phyloP scores from a whole-genome alignment of 2,888 invertebrate species.

The Athalia cordata region DNA sequence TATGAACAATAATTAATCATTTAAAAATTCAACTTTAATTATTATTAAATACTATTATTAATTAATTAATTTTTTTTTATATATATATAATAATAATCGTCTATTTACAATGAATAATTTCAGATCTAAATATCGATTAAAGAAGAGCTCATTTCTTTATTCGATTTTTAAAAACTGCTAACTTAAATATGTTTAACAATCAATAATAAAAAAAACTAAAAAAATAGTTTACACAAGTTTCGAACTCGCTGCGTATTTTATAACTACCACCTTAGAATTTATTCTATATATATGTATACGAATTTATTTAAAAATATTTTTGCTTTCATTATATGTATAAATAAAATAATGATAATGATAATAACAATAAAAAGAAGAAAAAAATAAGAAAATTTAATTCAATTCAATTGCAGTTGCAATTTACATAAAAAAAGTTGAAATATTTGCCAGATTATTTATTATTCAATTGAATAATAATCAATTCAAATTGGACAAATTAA shows the following conservation, averaged over 20 bases:
- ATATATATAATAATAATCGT: neutral
- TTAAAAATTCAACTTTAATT: neutral
- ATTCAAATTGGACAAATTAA: neutral
- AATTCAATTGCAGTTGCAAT: no score
- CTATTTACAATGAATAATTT: constrained; percentile 9
- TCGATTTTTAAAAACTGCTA: constrained; percentile 22
- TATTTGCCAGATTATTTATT: no score
- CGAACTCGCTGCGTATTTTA: neutral
- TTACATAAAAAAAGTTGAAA: constrained; percentile 10
- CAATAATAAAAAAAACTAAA: neutral
- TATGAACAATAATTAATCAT: constrained; percentile 34
- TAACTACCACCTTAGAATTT: neutral
- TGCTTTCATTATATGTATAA: constrained; percentile 13
- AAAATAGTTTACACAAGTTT: neutral
- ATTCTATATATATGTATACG: constrained; percentile 7
- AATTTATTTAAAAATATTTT: neutral
- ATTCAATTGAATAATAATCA: constrained; percentile 47
- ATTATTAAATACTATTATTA: neutral
- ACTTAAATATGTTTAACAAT: neutral
- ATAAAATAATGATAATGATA: constrained; percentile 45
- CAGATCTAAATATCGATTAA: constrained; percentile 40
- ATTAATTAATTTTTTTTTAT: neutral
- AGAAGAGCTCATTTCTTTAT: constrained; percentile 48
- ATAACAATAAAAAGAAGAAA: constrained; percentile 10
- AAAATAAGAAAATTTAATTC: neutral